Percentiles rank a stretch among this genome's conserved stretches.
Evolutionary conservation across 2,888 invertebrate genomes (phyloP).

Genomic region (Orchestes rusci): DNA sequence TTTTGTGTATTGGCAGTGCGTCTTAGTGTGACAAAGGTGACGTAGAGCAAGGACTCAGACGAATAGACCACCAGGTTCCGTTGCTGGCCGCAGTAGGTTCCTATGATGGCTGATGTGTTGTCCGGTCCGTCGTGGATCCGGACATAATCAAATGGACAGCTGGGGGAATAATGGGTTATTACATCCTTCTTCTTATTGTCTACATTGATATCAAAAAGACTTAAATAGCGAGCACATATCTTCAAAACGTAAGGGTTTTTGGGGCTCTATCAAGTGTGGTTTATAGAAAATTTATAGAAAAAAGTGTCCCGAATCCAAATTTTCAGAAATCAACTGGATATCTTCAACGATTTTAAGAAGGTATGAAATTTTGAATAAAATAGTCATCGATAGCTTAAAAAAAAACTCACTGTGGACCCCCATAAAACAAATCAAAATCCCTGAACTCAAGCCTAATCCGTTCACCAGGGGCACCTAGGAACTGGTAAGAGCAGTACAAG

Average conservation of each 20-base stretch:
- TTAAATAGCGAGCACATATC: too few species aligned
- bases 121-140: constrained; percentile 93
- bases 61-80: constrained; percentile 93
- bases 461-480: constrained; percentile 84
- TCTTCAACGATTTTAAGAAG: too few species aligned
- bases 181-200: too few species aligned
- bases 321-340: too few species aligned
- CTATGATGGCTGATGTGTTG: constrained; percentile 83
- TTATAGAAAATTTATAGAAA: too few species aligned
- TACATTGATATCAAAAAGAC: too few species aligned
- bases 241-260: too few species aligned
- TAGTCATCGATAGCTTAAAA: neutral
- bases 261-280: too few species aligned
- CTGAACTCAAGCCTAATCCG: constrained; percentile 92
- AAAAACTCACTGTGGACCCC: constrained; percentile 88
- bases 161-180: constrained; percentile 43
- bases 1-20: constrained; percentile 92
- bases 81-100: constrained; percentile 96
- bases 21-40: constrained; percentile 86
- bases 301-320: too few species aligned
- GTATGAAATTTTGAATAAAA: neutral
- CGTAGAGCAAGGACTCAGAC: constrained; percentile 81
- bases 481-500: constrained; percentile 86
- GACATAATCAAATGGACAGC: constrained; percentile 98
- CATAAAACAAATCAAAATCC: constrained; percentile 97